Evolutionary conservation across 2,797 vertebrate species (phyloP).

Genomic region (Ptychadena robeensis): DNA sequence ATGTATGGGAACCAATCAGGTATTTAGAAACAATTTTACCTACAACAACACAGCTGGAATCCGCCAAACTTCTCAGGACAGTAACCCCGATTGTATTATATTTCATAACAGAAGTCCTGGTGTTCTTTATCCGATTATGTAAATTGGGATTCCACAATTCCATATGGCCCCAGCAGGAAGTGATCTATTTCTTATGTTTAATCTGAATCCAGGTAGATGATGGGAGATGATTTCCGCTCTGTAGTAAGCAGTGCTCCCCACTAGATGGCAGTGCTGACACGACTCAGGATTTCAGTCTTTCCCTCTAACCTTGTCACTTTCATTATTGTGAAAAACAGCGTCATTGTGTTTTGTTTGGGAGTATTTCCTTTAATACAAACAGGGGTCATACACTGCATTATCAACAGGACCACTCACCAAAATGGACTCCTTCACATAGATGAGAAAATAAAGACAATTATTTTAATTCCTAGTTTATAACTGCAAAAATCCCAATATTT

Average conservation of each 20-base stretch:
- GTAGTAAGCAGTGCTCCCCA: slow-evolving; percentile 18
- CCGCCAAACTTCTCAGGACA: too few species aligned
- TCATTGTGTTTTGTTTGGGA: slow-evolving; percentile 16
- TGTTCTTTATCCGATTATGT: too few species aligned
- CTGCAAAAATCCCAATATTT: too few species aligned
- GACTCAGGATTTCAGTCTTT: not conserved
- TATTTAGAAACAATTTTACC: too few species aligned
- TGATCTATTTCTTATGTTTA: not conserved
- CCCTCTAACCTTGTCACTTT: slow-evolving; percentile 33
- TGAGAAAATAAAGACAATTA: not conserved
- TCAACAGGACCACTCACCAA: not conserved
- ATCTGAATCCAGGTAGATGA: not conserved
- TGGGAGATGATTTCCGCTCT: not conserved
- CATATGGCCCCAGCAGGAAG: too few species aligned
- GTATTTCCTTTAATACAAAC: slow-evolving; percentile 6
- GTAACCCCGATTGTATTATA: too few species aligned
- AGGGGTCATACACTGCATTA: not conserved
- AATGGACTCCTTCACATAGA: not conserved
- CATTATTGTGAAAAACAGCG: slow-evolving; percentile 19
- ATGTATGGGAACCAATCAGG: too few species aligned
- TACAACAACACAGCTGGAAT: too few species aligned
- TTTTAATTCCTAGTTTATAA: not conserved
- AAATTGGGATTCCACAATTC: too few species aligned
- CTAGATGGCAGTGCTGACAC: slow-evolving; percentile 13
- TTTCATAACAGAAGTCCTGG: too few species aligned